Conservation (phyloP, 2,113 vertebrate genomes). For the Colius striatus region DNA sequence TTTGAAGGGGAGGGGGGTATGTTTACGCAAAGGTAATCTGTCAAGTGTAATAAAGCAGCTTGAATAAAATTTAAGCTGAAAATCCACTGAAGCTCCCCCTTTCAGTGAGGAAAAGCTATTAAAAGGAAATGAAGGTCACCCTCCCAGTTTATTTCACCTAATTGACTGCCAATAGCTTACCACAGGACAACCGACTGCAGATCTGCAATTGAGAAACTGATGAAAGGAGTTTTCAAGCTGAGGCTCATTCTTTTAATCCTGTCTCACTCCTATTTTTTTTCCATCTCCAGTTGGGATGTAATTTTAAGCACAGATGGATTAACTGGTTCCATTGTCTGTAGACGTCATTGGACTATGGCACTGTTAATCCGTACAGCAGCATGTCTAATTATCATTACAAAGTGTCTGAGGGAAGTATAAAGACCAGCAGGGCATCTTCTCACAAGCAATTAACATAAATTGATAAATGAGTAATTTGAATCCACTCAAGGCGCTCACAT, state of each 20-base stretch:
- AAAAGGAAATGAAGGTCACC: constrained; percentile 96
- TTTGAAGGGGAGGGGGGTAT: constrained; percentile 63
- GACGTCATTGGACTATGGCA: constrained; percentile 80
- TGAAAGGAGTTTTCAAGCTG: constrained; percentile 86
- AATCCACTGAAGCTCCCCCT: constrained; percentile 89
- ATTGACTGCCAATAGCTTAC: constrained; percentile 92
- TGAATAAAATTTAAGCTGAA: constrained; percentile 89
- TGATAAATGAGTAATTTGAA: constrained; percentile 90
- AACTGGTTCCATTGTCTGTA: constrained; percentile 86
- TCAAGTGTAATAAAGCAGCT: constrained; percentile 87
- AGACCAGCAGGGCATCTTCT: constrained; percentile 90
- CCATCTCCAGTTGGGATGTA: constrained; percentile 86
- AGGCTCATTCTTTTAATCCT: constrained; percentile 87
- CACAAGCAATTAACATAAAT: constrained; percentile 93
- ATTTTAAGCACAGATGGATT: constrained; percentile 91
- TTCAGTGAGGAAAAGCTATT: constrained; percentile 87
- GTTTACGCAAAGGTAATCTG: constrained; percentile 87
- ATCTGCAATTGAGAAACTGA: constrained; percentile 86
- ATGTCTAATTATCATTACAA: constrained; percentile 92
- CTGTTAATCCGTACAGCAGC: constrained; percentile 85
- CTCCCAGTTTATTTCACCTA: constrained; percentile 97
- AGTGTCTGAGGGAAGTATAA: constrained; percentile 86
- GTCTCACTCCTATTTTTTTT: constrained; percentile 75
- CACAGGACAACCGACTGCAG: constrained; percentile 80
- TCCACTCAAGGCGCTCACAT: constrained; percentile 76